Base-by-base conservation (phyloP, 2,797 vertebrate species). In the Clarias laeviceps region DNA sequence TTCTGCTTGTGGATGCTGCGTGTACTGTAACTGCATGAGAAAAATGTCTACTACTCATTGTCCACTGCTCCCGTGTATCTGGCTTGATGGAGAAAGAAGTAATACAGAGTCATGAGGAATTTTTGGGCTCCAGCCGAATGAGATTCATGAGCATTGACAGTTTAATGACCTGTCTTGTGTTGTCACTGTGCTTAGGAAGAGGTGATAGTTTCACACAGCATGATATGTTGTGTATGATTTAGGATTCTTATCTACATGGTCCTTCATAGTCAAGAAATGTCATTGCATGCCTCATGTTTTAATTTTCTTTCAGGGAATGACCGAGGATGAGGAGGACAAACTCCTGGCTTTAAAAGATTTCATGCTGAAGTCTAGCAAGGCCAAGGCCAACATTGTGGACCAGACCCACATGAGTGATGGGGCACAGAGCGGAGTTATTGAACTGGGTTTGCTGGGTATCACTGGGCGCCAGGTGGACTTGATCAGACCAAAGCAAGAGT, bases 291-390 rank as follows among this genome's bases (percentile, higher is more conserved):
- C 1, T 64, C 11, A 27, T 66, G 27, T 5, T 62, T 68, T 84
- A 1, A 17, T 40, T 89, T 50, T 82, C 62, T 56, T 70, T 12
- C 84, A 99, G 98, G 98, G 98, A 24, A 99, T 99, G 98, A 98
- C 97, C 0, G 98, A 99, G 90, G 95, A 96, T 3, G 98, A 99
- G 86, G 98, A 99, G 93, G 97, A 99, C 93, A 98, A 99, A 89
- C 96, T 99, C 68, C 91, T 99, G 92, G 96, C 98, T 2, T 94
- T 99, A 84, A 98, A 97, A 92, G 98, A 99, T 91, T 99, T 98
- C 87, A 99, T 99, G 98, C 93, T 99, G 85, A 99, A 99, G 87
- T 98, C 98, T 61, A 98, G 98, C 92, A 98, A 97, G 93, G 98
- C 98, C 81, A 99, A 99, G 92, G 98, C 98, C 80, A 98, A 97